Conservation (phyloP, 2,113 vertebrate species). For the Odontophorus gujanensis region DNA sequence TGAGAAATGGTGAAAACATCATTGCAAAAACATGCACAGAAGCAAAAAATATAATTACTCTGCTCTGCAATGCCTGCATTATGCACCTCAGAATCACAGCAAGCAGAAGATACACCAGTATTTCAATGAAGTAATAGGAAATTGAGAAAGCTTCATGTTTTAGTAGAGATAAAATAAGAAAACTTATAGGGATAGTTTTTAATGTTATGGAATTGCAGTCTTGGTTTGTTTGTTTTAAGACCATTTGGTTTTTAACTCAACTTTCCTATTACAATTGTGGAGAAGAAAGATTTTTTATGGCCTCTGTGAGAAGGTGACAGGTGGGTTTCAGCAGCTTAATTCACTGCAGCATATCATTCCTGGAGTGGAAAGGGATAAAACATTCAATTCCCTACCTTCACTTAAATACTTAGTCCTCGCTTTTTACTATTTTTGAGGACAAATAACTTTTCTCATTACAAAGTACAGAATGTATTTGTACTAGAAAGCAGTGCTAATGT, state of each 20-base stretch:
- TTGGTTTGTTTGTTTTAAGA: not conserved
- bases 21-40: not conserved
- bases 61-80: not conserved
- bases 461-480: not conserved
- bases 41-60: not conserved
- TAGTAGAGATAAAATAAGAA: not conserved
- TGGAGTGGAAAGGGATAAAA: not conserved
- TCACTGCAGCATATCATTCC: not conserved
- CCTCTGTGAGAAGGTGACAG: not conserved
- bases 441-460: not conserved
- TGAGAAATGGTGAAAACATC: not conserved
- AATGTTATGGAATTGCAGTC: not conserved
- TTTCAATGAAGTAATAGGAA: not conserved
- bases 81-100: not conserved
- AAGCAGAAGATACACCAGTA: not conserved
- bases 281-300: not conserved
- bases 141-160: not conserved
- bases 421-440: not conserved
- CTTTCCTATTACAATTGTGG: not conserved
- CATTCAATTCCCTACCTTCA: not conserved
- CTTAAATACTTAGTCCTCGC: fast-evolving
- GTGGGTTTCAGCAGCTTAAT: not conserved
- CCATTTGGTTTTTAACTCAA: not conserved
- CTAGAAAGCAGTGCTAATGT: not conserved
- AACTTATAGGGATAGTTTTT: not conserved